Conservation (phyloP, 2,888 invertebrate genomes). For the Macrophya alboannulata region DNA sequence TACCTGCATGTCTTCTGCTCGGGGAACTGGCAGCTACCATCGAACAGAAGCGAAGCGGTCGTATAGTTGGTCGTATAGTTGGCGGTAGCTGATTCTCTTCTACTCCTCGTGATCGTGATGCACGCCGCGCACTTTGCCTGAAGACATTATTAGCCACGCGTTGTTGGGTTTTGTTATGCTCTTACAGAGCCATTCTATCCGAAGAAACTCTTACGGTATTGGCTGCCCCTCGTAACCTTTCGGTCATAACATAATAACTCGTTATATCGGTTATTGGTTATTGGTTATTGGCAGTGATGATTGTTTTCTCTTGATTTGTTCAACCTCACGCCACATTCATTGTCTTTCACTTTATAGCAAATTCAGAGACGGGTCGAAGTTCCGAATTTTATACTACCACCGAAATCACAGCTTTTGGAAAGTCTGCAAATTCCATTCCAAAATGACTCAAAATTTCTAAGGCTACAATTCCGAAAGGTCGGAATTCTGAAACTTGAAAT, state of each 20-base stretch:
- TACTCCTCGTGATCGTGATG: slow-evolving; percentile 21
- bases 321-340: background rate
- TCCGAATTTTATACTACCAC: too few species aligned
- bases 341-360: too few species aligned
- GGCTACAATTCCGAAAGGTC: too few species aligned
- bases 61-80: slow-evolving; percentile 54
- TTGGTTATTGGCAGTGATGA: background rate
- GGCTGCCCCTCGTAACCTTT: slow-evolving; percentile 57
- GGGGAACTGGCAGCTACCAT: slow-evolving; percentile 62
- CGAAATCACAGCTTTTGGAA: too few species aligned
- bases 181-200: slow-evolving; percentile 53
- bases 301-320: slow-evolving; percentile 5
- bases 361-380: too few species aligned
- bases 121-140: slow-evolving; percentile 59
- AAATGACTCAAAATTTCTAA: too few species aligned
- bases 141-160: slow-evolving; percentile 69
- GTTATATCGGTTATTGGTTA: slow-evolving; percentile 64
- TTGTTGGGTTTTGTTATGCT: slow-evolving; percentile 64
- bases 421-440: too few species aligned
- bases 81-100: slow-evolving; percentile 34
- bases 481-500: too few species aligned
- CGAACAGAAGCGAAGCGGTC: slow-evolving; percentile 68
- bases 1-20: background rate
- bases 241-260: slow-evolving; percentile 65
- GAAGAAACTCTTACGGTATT: slow-evolving; percentile 59